Base-by-base conservation (phyloP, 2,888 invertebrate species). In the Oxytorus armatus region DNA sequence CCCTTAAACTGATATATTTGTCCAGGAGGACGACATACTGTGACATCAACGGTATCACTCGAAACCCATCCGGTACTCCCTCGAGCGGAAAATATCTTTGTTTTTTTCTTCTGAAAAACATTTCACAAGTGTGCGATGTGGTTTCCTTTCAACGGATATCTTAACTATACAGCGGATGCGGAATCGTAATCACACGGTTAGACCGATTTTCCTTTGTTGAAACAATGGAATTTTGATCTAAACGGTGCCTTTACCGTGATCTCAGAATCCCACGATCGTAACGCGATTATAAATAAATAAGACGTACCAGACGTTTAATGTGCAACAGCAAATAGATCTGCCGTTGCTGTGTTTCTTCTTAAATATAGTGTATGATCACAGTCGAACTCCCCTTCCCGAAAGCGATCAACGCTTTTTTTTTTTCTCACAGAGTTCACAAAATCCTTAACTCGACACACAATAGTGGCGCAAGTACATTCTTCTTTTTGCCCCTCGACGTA, bases 251-350 rank as follows among this genome's bases (percentile, higher is more conserved):
- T n/a, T n/a, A n/a, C n/a, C n/a, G n/a, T n/a, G n/a, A n/a, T n/a
- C n/a, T n/a, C n/a, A n/a, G 29, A 55, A 63, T 59, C 25, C 59
- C 51, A 57, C 59, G 44, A 23, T 14, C 14, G 61, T 44, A 25
- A 29, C 3, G 25, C 39, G 14, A 69, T 69, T 69, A 68, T 66
- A 59, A 76, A 72, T 72, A 76, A 68, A 55, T 72, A 76, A 36
- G 42, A 72, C 79, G 79, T 80, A 55, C 76, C 79, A 76, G 79
- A 76, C 79, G 79, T 76, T 73, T 61, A 63, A 29, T 73, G 63
- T 66, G 39, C 11, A 44, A 72, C 68, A 55, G 44, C 66, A 73
- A 70, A 68, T 73, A 68, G 59, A 68, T 51, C 29, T 49, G 70
- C 57, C 33, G 53, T 44, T 33, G 59, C 11, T 36, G 33, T 16